Evolutionary conservation across 2,888 invertebrate genomes (phyloP), one percentile per base, ranked within the genome.

Genomic region (Sesia bembeciformis): DNA sequence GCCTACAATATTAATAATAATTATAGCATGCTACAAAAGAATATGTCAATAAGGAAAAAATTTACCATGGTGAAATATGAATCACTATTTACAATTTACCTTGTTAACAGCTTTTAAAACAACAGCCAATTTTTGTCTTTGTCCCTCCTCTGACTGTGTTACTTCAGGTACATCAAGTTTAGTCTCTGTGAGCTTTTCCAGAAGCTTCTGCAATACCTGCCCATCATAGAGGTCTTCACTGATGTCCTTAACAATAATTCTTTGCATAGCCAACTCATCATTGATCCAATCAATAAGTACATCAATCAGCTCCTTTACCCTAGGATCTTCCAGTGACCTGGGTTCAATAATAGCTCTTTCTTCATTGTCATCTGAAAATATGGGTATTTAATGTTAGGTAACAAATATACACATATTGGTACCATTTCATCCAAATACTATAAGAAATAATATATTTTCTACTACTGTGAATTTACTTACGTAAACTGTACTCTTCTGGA

Each of bases 211-310:
- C 51, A 94, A 76, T 4, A 88, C 86, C 90, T 99, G 98, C 0
- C 99, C 99, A 90, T 99, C 99, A 82, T 98, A 99, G 62, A 99
- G 91, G 88, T 99, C 99, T 81, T 99, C 98, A 63, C 96, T 96
- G 52, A 99, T 93, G 68, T 97, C 94, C 82, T 98, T 97, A 0
- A 99, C 98, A 68, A 99, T 98, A 60, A 99, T 99, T 70, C 99
- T 91, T 70, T 99, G 97, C 62, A 95, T 93, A 0, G 98, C 98
- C 54, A 99, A 89, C 81, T 98, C 99, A 88, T 99, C 98, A 81
- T 99, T 99, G 55, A 99, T 96, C 99, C 99, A 99, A 68, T 98
- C 98, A 66, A 98, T 95, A 52, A 99, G 89, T 46, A 98, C 94
- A 66, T 92, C 92, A 54, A 96, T 94, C 43, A 98, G 90, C 67